phyloP scores from a whole-genome alignment of 2,113 vertebrate species.

The Ictidomys tridecemlineatus region DNA sequence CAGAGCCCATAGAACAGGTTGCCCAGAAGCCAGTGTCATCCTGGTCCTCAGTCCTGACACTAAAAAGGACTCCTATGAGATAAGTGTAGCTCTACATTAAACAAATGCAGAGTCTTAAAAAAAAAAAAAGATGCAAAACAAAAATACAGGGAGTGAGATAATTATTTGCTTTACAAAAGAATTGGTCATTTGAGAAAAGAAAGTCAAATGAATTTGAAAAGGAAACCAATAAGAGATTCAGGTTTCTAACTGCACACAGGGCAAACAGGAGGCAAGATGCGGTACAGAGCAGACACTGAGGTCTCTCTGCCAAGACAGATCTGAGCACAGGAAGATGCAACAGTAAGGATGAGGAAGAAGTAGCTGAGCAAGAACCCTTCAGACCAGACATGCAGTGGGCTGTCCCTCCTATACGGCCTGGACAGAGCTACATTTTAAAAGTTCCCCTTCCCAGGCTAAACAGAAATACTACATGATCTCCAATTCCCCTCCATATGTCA shows the following conservation, averaged over 20 bases:
- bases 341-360: neutral
- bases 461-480: neutral
- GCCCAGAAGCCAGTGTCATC: neutral
- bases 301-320: neutral
- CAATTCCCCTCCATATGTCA: neutral
- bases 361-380: neutral
- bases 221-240: neutral
- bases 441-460: neutral
- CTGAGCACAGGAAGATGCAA: neutral
- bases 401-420: neutral
- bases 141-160: neutral
- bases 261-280: rapidly evolving
- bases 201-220: neutral
- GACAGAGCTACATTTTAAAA: neutral
- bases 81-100: neutral
- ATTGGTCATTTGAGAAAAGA: constrained; percentile 39
- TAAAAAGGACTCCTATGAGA: neutral
- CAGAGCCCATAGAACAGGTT: neutral
- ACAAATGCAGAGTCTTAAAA: neutral
- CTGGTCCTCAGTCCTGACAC: neutral
- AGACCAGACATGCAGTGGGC: neutral
- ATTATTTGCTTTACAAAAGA: neutral
- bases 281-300: neutral
- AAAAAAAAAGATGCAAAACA: constrained; percentile 41
- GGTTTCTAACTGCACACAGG: neutral